Percentiles rank a stretch among this genome's conserved stretches.
phyloP scores from a whole-genome alignment of 1,140 invertebrate species.

The Drosophila athabasca region DNA sequence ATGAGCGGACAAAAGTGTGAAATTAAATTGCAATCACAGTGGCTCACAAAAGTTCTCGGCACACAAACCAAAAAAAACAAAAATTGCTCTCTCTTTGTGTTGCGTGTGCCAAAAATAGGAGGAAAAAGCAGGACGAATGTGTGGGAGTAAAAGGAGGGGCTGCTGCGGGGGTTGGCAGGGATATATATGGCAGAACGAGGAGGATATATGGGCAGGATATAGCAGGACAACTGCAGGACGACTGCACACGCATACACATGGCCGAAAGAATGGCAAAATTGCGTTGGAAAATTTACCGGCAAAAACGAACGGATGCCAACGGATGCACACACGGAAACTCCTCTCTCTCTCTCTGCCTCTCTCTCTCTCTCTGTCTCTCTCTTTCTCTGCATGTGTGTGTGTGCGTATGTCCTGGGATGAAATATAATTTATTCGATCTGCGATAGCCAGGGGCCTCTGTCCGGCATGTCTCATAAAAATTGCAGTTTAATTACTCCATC shows the following conservation, averaged over 20 bases:
- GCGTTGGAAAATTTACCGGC: conserved; percentile 69
- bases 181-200: too few relatives aligned
- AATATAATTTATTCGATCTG: conserved; percentile 83
- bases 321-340: conserved; percentile 51
- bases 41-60: not conserved
- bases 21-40: conserved; percentile 49
- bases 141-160: too few relatives aligned
- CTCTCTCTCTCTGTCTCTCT: conserved; percentile 9
- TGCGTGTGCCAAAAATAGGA: conserved; percentile 41
- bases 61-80: not conserved
- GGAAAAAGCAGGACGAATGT: not conserved
- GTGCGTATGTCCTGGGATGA: conserved; percentile 43
- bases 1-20: conserved; percentile 9
- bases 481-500: conserved; percentile 84
- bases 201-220: too few relatives aligned
- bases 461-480: conserved; percentile 83
- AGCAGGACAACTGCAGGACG: conserved; percentile 12
- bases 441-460: conserved; percentile 78
- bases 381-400: conserved; percentile 6
- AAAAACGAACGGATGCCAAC: conserved; percentile 38
- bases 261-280: conserved; percentile 55
- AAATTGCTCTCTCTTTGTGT: conserved; percentile 34
- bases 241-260: conserved; percentile 17
- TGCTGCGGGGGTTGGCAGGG: too few relatives aligned
- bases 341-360: conserved; percentile 12